Percentiles rank a stretch among this genome's conserved stretches.
These are phyloP conservation scores for Squalus acanthias DNA, from an alignment of 2,797 vertebrate species.

Conservation along the genomic window DNA sequence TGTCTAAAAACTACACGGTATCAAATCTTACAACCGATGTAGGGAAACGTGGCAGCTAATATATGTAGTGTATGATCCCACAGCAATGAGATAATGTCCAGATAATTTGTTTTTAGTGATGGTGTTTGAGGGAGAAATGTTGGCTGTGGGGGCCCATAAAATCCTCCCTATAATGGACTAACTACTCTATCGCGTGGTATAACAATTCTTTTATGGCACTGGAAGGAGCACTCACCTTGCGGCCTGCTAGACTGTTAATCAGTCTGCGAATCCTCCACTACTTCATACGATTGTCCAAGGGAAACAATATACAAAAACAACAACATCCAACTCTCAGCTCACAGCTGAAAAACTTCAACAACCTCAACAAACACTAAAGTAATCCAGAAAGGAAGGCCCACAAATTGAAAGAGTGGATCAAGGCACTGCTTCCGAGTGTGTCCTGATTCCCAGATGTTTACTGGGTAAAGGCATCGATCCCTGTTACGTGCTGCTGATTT, in stretches of 20 bases:
- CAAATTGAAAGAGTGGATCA: background rate
- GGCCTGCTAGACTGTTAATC: background rate
- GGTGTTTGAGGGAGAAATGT: background rate
- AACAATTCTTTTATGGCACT: background rate
- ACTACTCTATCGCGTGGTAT: background rate
- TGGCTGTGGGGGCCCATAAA: background rate
- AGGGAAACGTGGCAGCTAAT: background rate
- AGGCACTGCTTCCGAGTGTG: background rate
- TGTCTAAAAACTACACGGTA: background rate
- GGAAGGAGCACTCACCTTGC: background rate
- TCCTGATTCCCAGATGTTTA: background rate
- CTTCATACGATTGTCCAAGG: background rate
- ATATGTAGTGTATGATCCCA: background rate
- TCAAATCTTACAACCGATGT: too few relatives aligned
- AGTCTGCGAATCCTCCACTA: background rate
- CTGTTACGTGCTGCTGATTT: background rate
- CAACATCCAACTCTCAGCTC: too few relatives aligned
- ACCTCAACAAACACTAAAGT: background rate
- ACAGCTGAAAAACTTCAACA: background rate
- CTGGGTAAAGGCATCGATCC: background rate
- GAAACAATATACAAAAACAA: background rate
- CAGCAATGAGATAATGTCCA: background rate
- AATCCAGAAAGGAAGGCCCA: background rate
- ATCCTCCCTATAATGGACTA: background rate
- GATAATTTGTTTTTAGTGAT: background rate